Evolutionary conservation across 2,888 invertebrate species (phyloP), one percentile per base, ranked within the genome.

Genomic region (Deilephila porcellus): DNA sequence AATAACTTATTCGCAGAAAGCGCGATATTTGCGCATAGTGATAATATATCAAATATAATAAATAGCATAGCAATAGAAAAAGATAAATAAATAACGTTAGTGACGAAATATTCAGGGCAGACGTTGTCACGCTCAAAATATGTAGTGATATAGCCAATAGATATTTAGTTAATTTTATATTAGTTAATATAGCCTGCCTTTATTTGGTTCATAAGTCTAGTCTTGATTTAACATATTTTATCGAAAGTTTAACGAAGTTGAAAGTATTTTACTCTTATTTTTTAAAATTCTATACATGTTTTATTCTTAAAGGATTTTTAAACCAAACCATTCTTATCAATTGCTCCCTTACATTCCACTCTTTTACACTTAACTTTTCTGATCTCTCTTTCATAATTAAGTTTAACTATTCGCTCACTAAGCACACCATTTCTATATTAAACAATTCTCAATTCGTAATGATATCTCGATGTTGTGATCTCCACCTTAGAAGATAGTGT

Each of bases 391-490:
- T 3, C 52, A 29, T 5, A 45, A 67, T 67, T 67, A 67, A 67
- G 25, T 67, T 67, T 45, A 52, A 52, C 20, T 64, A 1, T 52
- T 52, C 45, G 52, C 67, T 67, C 67, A 67, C 67, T 14, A 67
- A 67, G 67, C 67, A 67, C 67, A 45, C 37, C 45, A 64, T 45
- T 45, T 20, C 25, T 52, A 34, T 34, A 34, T 25, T 45, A 52
- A 25, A 52, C 25, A 67, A 67, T 67, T 45, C 67, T 67, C 52
- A 67, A 67, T 67, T 67, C 25, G 52, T 45, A 67, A 52, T 25
- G 67, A 67, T 67, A 67, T 67, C 67, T 67, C 19, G 84, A 83
- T 88, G 87, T 88, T 87, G 86, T 88, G 86, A 87, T 80, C 77
- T 78, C 81, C 82, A 56, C 82, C 81, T 72, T 80, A 84, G 84